Evolutionary conservation across 2,797 vertebrate genomes (phyloP), one percentile per base, ranked within the genome.

Genomic region (Leuciscus waleckii): DNA sequence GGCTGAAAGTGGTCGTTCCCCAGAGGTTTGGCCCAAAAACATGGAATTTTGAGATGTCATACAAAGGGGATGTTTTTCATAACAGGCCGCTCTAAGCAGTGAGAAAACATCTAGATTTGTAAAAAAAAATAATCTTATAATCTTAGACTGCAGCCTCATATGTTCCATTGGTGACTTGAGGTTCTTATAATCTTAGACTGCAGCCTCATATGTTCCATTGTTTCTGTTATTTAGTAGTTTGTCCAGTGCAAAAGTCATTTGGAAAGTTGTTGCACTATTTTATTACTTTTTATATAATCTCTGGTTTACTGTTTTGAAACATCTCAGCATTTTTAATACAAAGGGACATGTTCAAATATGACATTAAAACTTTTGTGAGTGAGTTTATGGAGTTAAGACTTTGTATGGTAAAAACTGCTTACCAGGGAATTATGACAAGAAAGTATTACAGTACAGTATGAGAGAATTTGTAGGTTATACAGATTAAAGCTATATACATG

Each of bases 231-330:
- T 94, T 93, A 95, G 94, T 94, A 94, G 93, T 94, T 94, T 87
- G 89, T 90, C 86, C 68, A 89, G 89, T 91, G 91, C 88, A 90
- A 92, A 91, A 88, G 89, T 92, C 91, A 90, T 93, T 94, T 92
- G 91, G 92, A 91, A 90, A 87, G 87, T 78, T 91, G 92, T 92
- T 94, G 92, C 93, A 94, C 93, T 95, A 95, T 95, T 96, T 96
- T 96, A 95, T 94, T 95, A 95, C 94, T 94, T 95, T 95, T 95
- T 94, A 95, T 94, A 94, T 87, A 93, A 91, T 90, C 85, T 90
- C 90, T 91, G 88, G 87, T 83, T 68, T 90, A 91, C 89, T 73
- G 75, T 93, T 92, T 92, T 92, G 81, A 90, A 83, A 87, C 83
- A 89, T 90, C 87, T 86, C 87, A 79, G 86, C 79, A 90, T 91